Conservation (phyloP, 2,797 vertebrate species). For the Gallirallus australis region DNA sequence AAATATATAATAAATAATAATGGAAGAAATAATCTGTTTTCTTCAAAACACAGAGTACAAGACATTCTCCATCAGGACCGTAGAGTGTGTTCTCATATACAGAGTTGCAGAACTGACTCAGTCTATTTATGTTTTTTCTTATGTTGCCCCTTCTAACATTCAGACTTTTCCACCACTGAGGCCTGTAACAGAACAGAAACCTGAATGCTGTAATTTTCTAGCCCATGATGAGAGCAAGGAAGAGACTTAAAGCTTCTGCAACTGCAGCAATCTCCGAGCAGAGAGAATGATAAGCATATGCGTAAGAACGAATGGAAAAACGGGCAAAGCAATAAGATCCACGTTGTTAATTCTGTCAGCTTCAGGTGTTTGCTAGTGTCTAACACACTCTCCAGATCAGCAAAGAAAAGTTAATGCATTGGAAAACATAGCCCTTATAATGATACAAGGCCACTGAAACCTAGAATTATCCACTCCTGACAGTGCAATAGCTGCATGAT, state of each 20-base stretch:
- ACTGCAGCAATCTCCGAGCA: background rate
- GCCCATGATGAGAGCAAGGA: background rate
- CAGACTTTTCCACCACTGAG: background rate
- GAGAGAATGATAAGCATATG: background rate
- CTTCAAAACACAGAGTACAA: too few species aligned
- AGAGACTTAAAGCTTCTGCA: background rate
- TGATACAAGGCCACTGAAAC: background rate
- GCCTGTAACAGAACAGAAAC: background rate
- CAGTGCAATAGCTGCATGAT: background rate
- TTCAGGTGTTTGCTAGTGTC: background rate
- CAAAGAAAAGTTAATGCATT: background rate
- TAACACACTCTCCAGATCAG: background rate
- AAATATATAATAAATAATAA: background rate
- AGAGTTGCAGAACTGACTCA: background rate
- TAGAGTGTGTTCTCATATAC: background rate
- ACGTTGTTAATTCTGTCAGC: background rate
- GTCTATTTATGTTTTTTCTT: background rate
- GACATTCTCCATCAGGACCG: background rate
- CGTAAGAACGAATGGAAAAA: background rate
- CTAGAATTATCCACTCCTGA: constrained; percentile 13
- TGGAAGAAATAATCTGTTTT: background rate
- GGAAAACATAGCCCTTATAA: background rate
- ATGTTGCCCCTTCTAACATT: fast-evolving
- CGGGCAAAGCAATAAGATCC: background rate
- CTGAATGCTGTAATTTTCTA: background rate